Evolutionary conservation across 2,888 invertebrate genomes (phyloP), one percentile per base, ranked within the genome.

Genomic region (Allolobophora icterica): DNA sequence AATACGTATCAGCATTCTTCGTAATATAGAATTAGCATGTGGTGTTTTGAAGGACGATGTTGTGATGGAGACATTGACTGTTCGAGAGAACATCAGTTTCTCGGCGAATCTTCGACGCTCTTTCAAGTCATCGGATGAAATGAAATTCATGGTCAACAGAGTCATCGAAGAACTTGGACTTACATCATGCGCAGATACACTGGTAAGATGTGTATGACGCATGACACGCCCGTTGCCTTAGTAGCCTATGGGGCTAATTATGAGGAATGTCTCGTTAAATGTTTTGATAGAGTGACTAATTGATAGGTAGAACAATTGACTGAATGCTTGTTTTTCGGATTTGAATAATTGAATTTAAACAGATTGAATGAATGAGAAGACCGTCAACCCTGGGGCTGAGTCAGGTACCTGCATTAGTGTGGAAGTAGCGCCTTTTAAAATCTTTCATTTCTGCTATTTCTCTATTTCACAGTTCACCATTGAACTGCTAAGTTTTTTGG

Each of bases 11-110:
- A 45, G 19, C 19, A 45, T 19, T 17, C 15, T 45, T 45, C 11
- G 19, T 17, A 13, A 45, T n/a, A n/a, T n/a, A n/a, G n/a, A n/a
- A 38, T 38, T 38, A 38, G 4, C 38, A 71, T n/a, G 52, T 71
- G 5, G n/a, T n/a, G 30, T 71, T 89, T 91, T 40, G 2, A 90
- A 95, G 95, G 95, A 95, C 93, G 95, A 95, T 92, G 94, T 95
- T 91, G 94, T 95, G 34, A 94, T 95, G 94, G 95, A 95, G 71
- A 95, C 94, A 24, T 93, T 95, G 89, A 94, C 95, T 35, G 94
- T 95, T 5, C 91, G 94, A 87, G 95, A 95, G 92, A 95, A 95
- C 92, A 94, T 95, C 91, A 92, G 92, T 91, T 95, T 95, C 92
- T 95, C 95, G 34, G 95, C 95, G 11, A 93, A 94, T 30, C 93